These are phyloP conservation scores for Troilus luridus DNA, from an alignment of 2,888 invertebrate genomes.

Conservation along the genomic window DNA sequence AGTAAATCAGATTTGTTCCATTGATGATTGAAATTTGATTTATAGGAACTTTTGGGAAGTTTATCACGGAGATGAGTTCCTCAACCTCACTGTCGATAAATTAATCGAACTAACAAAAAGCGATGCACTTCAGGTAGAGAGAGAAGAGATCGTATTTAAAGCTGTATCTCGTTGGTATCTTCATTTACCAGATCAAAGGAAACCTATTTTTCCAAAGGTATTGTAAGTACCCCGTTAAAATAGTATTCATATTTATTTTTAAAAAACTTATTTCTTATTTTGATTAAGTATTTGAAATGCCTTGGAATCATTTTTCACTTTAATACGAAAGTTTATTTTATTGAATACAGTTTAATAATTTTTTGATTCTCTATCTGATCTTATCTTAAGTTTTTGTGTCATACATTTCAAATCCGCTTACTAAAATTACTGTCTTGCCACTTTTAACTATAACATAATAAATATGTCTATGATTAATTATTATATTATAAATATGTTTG, in stretches of 20 bases:
- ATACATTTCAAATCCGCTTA: not conserved
- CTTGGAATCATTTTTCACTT: not conserved
- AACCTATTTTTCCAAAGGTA: conserved; percentile 68
- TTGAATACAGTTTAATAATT: not conserved
- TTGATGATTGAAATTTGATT: not conserved
- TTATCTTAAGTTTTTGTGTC: not conserved
- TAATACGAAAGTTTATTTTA: not conserved
- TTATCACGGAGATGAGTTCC: conserved; percentile 69
- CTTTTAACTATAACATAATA: no score
- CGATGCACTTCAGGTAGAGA: conserved; percentile 70
- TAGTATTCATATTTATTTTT: not conserved
- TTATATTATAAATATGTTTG: not conserved
- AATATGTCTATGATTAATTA: no score
- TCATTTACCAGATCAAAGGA: conserved; percentile 68
- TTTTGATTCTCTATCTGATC: not conserved
- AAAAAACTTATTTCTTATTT: not conserved
- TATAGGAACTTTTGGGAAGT: conserved; percentile 68
- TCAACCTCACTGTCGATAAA: conserved; percentile 69
- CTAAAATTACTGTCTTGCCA: not conserved
- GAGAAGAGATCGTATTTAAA: conserved; percentile 71
- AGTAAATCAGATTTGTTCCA: not conserved
- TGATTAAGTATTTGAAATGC: not conserved
- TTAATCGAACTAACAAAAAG: conserved; percentile 70
- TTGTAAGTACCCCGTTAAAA: conserved; percentile 34
- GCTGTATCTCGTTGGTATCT: conserved; percentile 70